A percentile compares a stretch with the other conserved stretches of the same genome.
Evolutionary conservation across 2,797 vertebrate species (phyloP).

Genomic region (Thaleichthys pacificus): DNA sequence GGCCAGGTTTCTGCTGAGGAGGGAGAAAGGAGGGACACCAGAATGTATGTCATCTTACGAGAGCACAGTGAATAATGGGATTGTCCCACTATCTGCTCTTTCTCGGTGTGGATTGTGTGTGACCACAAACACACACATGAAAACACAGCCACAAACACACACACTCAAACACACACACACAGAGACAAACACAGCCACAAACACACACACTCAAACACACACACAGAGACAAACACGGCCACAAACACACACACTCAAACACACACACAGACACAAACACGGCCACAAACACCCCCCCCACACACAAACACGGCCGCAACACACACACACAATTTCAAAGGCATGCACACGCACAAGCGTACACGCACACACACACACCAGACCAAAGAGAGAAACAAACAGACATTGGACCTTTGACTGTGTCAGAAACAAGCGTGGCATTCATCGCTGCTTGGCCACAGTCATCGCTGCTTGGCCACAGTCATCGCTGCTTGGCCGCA

Average conservation of each 20-base stretch:
- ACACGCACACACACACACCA: slow-evolving; percentile 7
- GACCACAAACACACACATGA: no score
- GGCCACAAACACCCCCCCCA: neutral
- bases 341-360: neutral
- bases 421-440: neutral
- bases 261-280: neutral
- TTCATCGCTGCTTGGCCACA: neutral
- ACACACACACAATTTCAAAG: no score
- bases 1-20: no score
- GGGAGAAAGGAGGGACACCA: no score
- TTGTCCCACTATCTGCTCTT: no score
- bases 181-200: neutral
- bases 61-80: no score
- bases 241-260: neutral
- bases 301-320: neutral
- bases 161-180: neutral
- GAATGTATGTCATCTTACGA: neutral
- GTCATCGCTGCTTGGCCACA: neutral
- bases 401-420: slow-evolving; percentile 7
- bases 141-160: neutral
- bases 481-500: slow-evolving; percentile 6
- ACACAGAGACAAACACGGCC: neutral
- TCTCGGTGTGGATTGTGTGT: no score
- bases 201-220: neutral
- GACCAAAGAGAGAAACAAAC: slow-evolving; percentile 1